Evolutionary conservation across 1,140 invertebrate genomes (phyloP).

Genomic region (Ostrea denselamellosa): DNA sequence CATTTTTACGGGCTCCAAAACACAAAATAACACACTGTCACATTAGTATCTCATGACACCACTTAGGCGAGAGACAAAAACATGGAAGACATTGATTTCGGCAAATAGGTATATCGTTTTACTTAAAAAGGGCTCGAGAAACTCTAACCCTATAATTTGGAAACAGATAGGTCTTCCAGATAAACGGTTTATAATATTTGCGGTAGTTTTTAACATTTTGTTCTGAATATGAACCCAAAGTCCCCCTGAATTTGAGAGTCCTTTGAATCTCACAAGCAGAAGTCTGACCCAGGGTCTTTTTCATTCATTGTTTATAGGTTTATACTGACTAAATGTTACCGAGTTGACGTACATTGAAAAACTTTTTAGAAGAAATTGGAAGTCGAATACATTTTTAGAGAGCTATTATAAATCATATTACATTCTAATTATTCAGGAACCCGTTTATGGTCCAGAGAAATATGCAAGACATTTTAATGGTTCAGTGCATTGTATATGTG

Average conservation of each 20-base stretch:
- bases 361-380: too few relatives aligned
- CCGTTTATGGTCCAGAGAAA: too few relatives aligned
- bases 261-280: too few relatives aligned
- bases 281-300: too few relatives aligned
- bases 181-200: conserved; percentile 31
- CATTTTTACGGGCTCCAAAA: neutral
- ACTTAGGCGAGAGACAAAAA: conserved; percentile 28
- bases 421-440: too few relatives aligned
- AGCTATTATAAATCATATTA: too few relatives aligned
- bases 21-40: neutral
- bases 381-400: too few relatives aligned
- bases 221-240: neutral
- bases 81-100: conserved; percentile 4
- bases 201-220: conserved; percentile 9
- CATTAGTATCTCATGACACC: neutral
- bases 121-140: neutral
- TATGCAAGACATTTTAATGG: too few relatives aligned
- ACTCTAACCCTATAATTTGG: conserved; percentile 23
- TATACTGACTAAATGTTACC: too few relatives aligned
- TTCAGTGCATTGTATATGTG: too few relatives aligned
- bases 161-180: conserved; percentile 30
- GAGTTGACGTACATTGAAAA: too few relatives aligned
- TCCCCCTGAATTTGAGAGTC: neutral
- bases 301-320: too few relatives aligned
- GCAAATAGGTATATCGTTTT: conserved; percentile 36